Conservation (phyloP, 2,797 vertebrate species). For the Gallirallus australis region DNA sequence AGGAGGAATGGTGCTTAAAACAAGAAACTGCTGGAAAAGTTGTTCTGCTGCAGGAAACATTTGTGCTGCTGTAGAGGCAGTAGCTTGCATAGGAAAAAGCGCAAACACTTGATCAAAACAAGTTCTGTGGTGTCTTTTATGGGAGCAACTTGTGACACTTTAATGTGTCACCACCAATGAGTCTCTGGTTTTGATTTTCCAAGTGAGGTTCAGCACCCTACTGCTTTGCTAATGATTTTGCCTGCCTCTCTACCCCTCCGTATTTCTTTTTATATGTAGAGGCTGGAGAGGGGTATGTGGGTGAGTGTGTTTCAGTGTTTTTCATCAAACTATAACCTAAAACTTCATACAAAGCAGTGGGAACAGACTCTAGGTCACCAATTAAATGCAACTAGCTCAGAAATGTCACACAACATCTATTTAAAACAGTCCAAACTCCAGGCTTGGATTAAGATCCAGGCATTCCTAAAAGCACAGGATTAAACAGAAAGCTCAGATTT, state of each 20-base stretch:
- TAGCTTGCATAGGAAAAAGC: background rate
- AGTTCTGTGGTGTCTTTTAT: background rate
- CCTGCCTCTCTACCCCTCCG: background rate
- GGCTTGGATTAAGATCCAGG: conserved; percentile 43
- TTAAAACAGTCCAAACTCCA: conserved; percentile 48
- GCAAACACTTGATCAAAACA: background rate
- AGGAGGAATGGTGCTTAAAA: background rate
- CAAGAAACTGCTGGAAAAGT: background rate
- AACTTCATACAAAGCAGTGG: background rate
- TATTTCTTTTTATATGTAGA: conserved; percentile 1
- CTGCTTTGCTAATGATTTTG: conserved; percentile 18
- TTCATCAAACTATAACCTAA: conserved; percentile 25
- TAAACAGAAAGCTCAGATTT: conserved; percentile 61
- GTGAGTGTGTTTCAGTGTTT: conserved; percentile 1
- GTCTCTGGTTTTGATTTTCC: conserved; percentile 46
- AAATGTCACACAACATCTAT: conserved; percentile 52
- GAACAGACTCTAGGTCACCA: conserved; percentile 14
- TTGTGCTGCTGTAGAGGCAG: background rate
- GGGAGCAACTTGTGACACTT: conserved; percentile 4
- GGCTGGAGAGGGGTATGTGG: background rate
- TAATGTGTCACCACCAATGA: conserved; percentile 13
- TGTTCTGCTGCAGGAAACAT: background rate
- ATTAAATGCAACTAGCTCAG: conserved; percentile 42
- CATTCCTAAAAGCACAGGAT: conserved; percentile 60
- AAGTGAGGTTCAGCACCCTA: background rate